Percentiles rank a stretch among this genome's conserved stretches.
Conservation (phyloP, 2,797 vertebrate genomes). For the Silurus lanzhouensis region DNA sequence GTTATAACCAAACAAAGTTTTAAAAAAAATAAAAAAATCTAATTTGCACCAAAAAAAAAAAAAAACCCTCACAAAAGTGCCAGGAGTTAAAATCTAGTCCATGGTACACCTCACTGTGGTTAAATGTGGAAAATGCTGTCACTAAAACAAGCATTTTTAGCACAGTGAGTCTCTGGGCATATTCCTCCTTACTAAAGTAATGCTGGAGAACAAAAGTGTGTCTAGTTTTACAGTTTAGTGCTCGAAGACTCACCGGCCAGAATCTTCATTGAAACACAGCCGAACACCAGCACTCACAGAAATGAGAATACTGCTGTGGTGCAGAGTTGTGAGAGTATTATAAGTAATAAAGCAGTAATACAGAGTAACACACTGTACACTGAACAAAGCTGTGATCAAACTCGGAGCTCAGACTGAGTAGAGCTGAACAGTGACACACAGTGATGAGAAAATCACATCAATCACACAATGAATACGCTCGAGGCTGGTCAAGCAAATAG, state of each 20-base stretch:
- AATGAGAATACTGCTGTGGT: neutral
- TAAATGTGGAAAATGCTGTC: conserved; percentile 7
- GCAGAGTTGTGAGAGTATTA: neutral
- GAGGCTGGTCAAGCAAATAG: neutral
- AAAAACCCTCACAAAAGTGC: neutral
- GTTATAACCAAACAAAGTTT: too few species aligned
- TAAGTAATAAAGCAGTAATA: neutral
- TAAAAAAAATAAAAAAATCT: too few species aligned
- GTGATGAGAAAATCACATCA: neutral
- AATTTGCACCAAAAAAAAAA: neutral
- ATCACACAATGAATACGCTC: neutral
- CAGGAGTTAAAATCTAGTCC: neutral
- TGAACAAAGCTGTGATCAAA: neutral
- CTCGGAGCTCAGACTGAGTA: neutral
- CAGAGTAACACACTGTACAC: neutral
- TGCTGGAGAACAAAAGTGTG: neutral
- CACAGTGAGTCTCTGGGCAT: neutral
- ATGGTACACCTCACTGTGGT: conserved; percentile 27
- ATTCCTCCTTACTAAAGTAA: neutral
- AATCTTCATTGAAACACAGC: neutral
- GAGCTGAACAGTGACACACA: neutral
- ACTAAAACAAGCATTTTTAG: neutral
- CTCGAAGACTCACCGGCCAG: neutral
- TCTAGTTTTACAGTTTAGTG: neutral
- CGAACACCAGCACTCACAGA: neutral